phyloP scores from a whole-genome alignment of 53 echinoderm and acorn worm species.

The Antedon mediterranea region DNA sequence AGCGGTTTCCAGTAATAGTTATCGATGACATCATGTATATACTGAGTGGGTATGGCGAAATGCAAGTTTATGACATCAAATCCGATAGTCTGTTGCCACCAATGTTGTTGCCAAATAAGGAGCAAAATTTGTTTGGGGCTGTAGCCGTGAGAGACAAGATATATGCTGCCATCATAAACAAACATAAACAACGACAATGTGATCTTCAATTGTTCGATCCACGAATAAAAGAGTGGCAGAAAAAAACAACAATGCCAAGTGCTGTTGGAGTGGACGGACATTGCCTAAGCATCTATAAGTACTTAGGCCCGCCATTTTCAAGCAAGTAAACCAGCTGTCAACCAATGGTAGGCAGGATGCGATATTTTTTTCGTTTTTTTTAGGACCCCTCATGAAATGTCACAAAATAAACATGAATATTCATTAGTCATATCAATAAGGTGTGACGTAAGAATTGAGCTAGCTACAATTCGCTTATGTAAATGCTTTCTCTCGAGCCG shows the following conservation, averaged over 20 bases:
- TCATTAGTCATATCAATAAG: no score
- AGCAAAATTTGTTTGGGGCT: slow-evolving; percentile 71
- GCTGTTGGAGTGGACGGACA: slow-evolving; percentile 47
- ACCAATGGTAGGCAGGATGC: no score
- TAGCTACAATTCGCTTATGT: no score
- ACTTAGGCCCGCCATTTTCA: slow-evolving; percentile 48
- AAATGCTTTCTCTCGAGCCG: no score
- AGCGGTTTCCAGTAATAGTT: slow-evolving; percentile 49
- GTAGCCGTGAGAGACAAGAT: slow-evolving; percentile 38
- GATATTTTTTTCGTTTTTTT: no score
- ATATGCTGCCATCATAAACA: no score
- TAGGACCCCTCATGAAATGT: no score
- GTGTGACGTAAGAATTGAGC: no score
- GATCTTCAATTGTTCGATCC: slow-evolving; percentile 41
- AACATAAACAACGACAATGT: no score
- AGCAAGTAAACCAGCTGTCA: not conserved
- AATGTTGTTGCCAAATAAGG: slow-evolving; percentile 42
- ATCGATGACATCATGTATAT: slow-evolving; percentile 43
- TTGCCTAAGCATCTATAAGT: slow-evolving; percentile 42
- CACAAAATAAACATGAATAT: no score
- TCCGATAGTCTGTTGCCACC: slow-evolving; percentile 33
- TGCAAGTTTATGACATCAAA: slow-evolving; percentile 57
- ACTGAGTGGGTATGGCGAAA: slow-evolving; percentile 56
- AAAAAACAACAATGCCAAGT: slow-evolving; percentile 40
- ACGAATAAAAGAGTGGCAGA: slow-evolving; percentile 22